A percentile compares a stretch with the other conserved stretches of the same genome.
Evolutionary conservation across 2,797 vertebrate species (phyloP).

Genomic region (Dipus sagitta): DNA sequence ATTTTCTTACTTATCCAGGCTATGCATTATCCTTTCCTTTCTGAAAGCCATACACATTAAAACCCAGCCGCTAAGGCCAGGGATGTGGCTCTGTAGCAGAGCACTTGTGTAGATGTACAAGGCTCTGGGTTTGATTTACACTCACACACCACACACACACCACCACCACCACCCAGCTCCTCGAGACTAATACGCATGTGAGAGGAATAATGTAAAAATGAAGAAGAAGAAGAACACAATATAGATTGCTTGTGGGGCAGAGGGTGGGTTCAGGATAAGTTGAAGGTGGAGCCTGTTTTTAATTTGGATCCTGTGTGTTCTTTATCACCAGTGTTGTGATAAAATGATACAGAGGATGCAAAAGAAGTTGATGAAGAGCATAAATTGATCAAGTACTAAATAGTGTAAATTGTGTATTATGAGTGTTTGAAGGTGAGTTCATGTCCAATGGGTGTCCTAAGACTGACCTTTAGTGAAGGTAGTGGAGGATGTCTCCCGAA

Average conservation of each 20-base stretch:
- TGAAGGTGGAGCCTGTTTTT: constrained; percentile 44
- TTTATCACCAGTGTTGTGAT: constrained; percentile 29
- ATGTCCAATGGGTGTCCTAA: background rate
- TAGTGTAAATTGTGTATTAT: background rate
- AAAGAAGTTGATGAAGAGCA: constrained; percentile 14
- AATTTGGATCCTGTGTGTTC: background rate
- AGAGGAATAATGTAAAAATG: background rate
- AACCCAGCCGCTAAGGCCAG: background rate
- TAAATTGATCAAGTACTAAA: constrained; percentile 29
- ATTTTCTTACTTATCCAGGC: constrained; percentile 9
- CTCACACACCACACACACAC: background rate
- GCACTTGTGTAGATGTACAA: background rate
- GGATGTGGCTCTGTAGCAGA: background rate
- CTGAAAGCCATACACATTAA: constrained; percentile 25
- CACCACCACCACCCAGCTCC: background rate
- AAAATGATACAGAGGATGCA: constrained; percentile 31
- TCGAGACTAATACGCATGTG: background rate
- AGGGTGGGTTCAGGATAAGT: background rate
- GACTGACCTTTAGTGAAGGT: background rate
- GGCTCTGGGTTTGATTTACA: background rate
- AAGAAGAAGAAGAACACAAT: background rate
- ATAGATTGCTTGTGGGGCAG: background rate
- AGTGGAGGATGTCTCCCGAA: background rate
- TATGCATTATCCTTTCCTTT: constrained; percentile 8
- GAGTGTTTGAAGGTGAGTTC: constrained; percentile 13